Evolutionary conservation across 2,888 invertebrate genomes (phyloP).

Genomic region (Kryphioiulus occultus): DNA sequence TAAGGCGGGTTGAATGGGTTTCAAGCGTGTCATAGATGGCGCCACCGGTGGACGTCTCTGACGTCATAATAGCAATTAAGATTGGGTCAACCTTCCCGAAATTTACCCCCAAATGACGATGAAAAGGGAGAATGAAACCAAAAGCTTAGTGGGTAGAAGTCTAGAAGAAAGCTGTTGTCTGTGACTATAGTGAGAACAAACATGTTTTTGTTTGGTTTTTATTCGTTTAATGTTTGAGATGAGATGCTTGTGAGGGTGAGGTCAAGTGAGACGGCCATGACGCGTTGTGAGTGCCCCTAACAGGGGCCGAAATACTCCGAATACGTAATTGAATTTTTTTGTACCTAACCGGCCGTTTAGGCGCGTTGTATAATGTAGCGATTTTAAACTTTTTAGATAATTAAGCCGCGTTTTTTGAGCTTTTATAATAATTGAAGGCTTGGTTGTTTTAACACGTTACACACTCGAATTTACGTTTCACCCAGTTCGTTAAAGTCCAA

Average conservation of each 20-base stretch:
- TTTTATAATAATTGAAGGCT: background rate
- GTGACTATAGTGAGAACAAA: constrained; percentile 32
- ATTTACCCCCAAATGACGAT: background rate
- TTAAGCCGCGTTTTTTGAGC: constrained; percentile 17
- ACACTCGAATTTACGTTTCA: background rate
- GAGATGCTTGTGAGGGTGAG: constrained; percentile 21
- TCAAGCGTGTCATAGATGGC: background rate
- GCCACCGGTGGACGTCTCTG: background rate
- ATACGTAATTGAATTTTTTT: constrained; percentile 49
- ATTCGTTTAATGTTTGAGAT: background rate
- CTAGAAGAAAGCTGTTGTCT: background rate
- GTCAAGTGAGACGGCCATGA: constrained; percentile 33
- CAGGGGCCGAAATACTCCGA: constrained; percentile 18
- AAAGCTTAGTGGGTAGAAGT: background rate
- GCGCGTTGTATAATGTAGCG: constrained; percentile 17
- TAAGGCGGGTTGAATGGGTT: background rate
- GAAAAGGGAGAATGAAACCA: background rate
- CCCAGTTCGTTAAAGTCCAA: background rate
- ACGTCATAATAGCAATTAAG: background rate
- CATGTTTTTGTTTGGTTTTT: background rate
- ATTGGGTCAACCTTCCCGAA: background rate
- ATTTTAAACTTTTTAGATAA: constrained; percentile 25
- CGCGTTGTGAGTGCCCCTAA: constrained; percentile 25
- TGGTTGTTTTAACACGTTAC: background rate
- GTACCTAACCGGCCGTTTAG: constrained; percentile 26